Evolutionary conservation across 2,113 vertebrate genomes (phyloP), one percentile per base, ranked within the genome.

Genomic region (Coturnix japonica): DNA sequence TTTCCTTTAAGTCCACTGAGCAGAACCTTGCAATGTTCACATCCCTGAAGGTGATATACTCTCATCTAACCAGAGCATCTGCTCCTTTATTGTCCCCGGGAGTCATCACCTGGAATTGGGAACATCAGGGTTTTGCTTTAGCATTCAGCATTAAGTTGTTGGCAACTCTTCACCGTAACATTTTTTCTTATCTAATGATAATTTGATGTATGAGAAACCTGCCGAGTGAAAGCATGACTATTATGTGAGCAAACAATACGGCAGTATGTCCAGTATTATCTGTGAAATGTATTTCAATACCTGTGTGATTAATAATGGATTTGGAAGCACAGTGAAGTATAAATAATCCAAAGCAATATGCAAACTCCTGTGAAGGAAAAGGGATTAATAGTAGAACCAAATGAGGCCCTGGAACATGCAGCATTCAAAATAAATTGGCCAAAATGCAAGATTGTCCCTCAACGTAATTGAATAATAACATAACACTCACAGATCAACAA

Each of bases 151-250:
- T 93, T 95, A 95, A 94, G 78, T 92, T 96, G 93, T 71, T 95
- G 92, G 92, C 92, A 94, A 94, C 79, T 89, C 86, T 91, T 94
- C 88, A 82, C 71, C 0, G 1, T 65, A 77, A 57, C 91, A 91
- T 91, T 90, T 94, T 96, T 96, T 92, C 92, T 94, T 96, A 96
- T 96, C 91, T 96, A 96, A 96, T 75, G 94, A 92, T 96, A 95
- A 95, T 95, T 94, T 96, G 95, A 95, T 96, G 91, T 91, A 93
- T 92, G 93, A 96, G 92, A 96, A 94, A 93, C 92, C 93, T 94
- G 94, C 46, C 19, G 37, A 94, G 85, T 94, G 94, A 93, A 92
- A 96, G 83, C 88, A 92, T 23, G 82, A 39, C 84, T 94, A 67
- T 93, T 90, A 92, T 89, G 66, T 59, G 77, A 96, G 81, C 81